Conservation (phyloP, 2,888 invertebrate genomes). For the Achlya flavicornis region DNA sequence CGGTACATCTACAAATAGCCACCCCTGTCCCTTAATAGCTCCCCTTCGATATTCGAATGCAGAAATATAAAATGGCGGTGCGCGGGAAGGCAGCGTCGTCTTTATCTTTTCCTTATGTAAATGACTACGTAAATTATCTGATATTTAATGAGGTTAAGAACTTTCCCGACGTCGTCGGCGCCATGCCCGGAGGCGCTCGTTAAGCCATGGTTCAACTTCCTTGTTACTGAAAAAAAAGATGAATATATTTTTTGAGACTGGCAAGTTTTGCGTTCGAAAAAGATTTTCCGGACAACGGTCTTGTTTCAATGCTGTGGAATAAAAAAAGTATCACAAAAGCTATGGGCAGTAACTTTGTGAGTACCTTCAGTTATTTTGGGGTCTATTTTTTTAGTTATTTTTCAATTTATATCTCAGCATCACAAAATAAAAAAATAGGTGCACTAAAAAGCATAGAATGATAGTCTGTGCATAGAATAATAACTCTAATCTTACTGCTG, state of each 20-base stretch:
- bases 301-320: slow-evolving; percentile 3
- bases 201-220: slow-evolving; percentile 48
- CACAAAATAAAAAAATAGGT: no score
- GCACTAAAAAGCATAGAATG: no score
- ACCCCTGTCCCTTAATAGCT: slow-evolving; percentile 46
- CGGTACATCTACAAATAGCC: slow-evolving; percentile 38
- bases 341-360: background rate
- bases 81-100: slow-evolving; percentile 61
- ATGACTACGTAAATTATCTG: slow-evolving; percentile 65
- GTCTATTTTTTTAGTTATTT: background rate
- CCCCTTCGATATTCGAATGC: slow-evolving; percentile 71
- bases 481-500: no score
- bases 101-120: slow-evolving; percentile 83
- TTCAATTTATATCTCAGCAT: background rate
- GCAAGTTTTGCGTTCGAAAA: slow-evolving; percentile 32
- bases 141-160: slow-evolving; percentile 77
- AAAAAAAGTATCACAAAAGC: background rate
- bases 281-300: background rate
- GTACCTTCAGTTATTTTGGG: background rate
- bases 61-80: slow-evolving; percentile 75
- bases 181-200: slow-evolving; percentile 53
- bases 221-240: slow-evolving; percentile 43
- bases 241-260: slow-evolving; percentile 37
- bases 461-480: no score
- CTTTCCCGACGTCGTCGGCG: slow-evolving; percentile 68